Base-by-base conservation (phyloP, 2,113 vertebrate species). In the Crotalus tigris region DNA sequence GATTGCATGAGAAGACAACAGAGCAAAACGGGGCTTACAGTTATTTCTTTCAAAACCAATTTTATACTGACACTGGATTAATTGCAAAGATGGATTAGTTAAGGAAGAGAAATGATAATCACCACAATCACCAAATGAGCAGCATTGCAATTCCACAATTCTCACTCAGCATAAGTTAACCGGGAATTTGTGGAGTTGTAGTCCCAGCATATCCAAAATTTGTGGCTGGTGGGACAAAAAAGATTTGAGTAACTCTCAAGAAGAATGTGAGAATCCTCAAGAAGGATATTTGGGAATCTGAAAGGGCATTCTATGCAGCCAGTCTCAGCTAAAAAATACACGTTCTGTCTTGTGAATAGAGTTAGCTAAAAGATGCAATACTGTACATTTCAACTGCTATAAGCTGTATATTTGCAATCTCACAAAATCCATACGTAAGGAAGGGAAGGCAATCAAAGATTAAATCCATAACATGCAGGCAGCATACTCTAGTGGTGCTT, bases 361-460 rank as follows among this genome's bases (percentile, higher is more conserved):
- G 75, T 91, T 93, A 92, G 92, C 11, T 81, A 85, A 89, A 46
- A 59, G 19, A 26, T n/a, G 87, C 6, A 9, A 13, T 2, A 51
- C 49, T 9, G 49, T 51, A 23, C 0, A 0, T 4, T 3, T 29
- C 6, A 39, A 2, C 24, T 51, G 12, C 54, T 29, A 86, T 90
- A 51, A 93, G 85, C 3, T 39, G 88, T 44, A 86, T 85, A 9
- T 93, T 24, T 53, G 9, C 85, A 90, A 85, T 2, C 57, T 5
- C 1, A 96, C 91, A 49, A n/a, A 92, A 61, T 81, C 75, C 90
- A 15, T 33, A 2, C 51, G 12, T 39, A 54, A 46, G 94, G 23
- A 93, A 39, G 85, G 29, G 93, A 24, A 93, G 55, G 59, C 46
- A 5, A 93, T 54, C 10, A 92, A 92, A 92, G 39, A 57, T 33